Evolutionary conservation across 35 echinoderm and acorn worm genomes (phyloP), one percentile per base, ranked within the genome.

Genomic region (Strongylocentrotus purpuratus): DNA sequence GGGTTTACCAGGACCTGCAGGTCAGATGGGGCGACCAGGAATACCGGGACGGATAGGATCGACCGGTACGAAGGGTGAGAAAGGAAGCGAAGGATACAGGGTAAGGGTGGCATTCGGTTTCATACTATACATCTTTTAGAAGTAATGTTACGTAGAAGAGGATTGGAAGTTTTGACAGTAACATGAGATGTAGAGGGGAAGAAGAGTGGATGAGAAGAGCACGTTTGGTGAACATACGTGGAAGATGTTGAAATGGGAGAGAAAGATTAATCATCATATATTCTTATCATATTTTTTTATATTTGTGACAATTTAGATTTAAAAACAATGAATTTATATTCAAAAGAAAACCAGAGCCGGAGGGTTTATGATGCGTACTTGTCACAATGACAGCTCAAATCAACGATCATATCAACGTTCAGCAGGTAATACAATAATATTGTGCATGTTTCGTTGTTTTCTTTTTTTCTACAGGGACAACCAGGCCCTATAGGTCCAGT

Each of bases 21-120:
- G 91, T 58, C 48, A 22, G 48, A 55, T 93, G 10, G 91, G 91
- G 20, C 91, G 91, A 28, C 91, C 91, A 28, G 91, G 91, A 6
- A 93, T 93, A 25, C 91, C 91, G 0, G 91, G 91, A 5, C 45
- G 45, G 6, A 31, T 31, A 2, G 91, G 91, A 32, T 31, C 46
- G n/a, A 18, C 31, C 31, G 91, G 91, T 4, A 4, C 91, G 25
- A 93, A 93, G n/a, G 91, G 91, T 4, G 91, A 93, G 48, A 93
- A 93, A 32, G 91, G 91, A 0, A 93, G 91, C 48, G 91, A 93
- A 47, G 91, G 91, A 93, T 93, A 50, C 31, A 22, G 91, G 91
- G 91, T 93, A 32, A 78, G 22, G 20, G 20, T 28, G 28, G 8
- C 20, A 78, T 78, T 78, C 22, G 5, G 4, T 28, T 78, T 78